A percentile compares a stretch with the other conserved stretches of the same genome.
Conservation (phyloP, 2,113 vertebrate genomes). For the Prietella phreatophila region DNA sequence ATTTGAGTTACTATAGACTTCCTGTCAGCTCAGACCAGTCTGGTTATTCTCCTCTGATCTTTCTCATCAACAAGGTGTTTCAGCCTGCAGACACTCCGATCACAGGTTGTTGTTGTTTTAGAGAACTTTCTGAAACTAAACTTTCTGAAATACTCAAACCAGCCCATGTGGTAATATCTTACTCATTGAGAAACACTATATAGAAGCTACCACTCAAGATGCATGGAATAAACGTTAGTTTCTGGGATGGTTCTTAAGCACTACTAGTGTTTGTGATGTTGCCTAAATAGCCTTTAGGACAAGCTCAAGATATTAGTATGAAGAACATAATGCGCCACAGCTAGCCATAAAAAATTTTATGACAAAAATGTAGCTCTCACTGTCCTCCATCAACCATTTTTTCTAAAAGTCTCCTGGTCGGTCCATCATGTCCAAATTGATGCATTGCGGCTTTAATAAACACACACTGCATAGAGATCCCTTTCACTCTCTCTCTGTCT, state of each 20-base stretch:
- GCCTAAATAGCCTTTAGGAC: background rate
- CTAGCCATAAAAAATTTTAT: background rate
- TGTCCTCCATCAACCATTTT: slow-evolving; percentile 3
- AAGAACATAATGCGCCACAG: background rate
- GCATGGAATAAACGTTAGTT: background rate
- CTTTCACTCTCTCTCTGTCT: slow-evolving; percentile 41
- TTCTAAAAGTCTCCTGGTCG: slow-evolving; percentile 23
- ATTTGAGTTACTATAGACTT: no score
- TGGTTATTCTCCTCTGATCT: background rate
- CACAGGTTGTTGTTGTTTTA: background rate
- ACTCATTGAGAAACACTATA: background rate
- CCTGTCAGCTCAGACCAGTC: no score
- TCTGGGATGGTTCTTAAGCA: background rate
- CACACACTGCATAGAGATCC: slow-evolving; percentile 32
- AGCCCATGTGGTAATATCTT: background rate
- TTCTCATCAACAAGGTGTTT: background rate
- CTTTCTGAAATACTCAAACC: background rate
- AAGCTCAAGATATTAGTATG: background rate
- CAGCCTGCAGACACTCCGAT: background rate
- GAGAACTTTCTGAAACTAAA: no score
- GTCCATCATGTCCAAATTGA: slow-evolving; percentile 40
- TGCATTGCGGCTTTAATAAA: slow-evolving; percentile 30
- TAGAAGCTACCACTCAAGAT: background rate
- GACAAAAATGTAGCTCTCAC: slow-evolving; percentile 11
- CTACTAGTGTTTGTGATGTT: background rate